Evolutionary conservation across 2,797 vertebrate species (phyloP).

Genomic region (Silurus aristotelis): DNA sequence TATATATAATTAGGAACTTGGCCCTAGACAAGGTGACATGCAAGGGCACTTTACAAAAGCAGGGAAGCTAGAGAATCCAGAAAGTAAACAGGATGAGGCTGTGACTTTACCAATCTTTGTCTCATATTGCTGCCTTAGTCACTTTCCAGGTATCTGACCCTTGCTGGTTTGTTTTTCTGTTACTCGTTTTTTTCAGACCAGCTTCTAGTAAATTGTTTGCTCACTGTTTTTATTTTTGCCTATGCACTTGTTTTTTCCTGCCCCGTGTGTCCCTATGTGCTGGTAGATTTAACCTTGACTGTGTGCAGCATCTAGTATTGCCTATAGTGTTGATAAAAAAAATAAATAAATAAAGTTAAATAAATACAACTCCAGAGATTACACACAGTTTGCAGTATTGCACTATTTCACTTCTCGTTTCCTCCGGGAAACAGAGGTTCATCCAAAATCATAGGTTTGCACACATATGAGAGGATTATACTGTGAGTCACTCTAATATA

Average conservation of each 20-base stretch:
- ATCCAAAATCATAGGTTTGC: slow-evolving; percentile 17
- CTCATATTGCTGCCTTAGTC: neutral
- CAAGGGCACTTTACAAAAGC: neutral
- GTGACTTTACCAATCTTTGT: neutral
- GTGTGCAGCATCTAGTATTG: neutral
- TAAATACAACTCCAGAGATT: neutral
- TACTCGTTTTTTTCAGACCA: neutral
- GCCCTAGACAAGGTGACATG: neutral
- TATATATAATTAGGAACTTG: too few species aligned
- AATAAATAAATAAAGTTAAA: too few species aligned
- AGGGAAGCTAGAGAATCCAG: neutral
- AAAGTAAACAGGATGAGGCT: neutral
- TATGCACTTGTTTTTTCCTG: neutral
- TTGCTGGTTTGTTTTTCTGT: slow-evolving; percentile 13
- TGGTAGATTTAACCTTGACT: neutral
- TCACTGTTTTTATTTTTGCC: slow-evolving; percentile 1
- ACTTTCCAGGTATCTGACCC: neutral
- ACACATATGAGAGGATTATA: slow-evolving; percentile 40
- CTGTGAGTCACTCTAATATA: slow-evolving; percentile 36
- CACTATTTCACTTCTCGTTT: neutral
- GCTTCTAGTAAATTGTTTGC: neutral
- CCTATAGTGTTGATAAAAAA: neutral
- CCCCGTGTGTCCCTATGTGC: neutral
- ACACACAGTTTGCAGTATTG: neutral
- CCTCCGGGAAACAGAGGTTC: neutral